Evolutionary conservation across 1,140 invertebrate species (phyloP), one percentile per base, ranked within the genome.

Genomic region (Sminthurides bifidus): DNA sequence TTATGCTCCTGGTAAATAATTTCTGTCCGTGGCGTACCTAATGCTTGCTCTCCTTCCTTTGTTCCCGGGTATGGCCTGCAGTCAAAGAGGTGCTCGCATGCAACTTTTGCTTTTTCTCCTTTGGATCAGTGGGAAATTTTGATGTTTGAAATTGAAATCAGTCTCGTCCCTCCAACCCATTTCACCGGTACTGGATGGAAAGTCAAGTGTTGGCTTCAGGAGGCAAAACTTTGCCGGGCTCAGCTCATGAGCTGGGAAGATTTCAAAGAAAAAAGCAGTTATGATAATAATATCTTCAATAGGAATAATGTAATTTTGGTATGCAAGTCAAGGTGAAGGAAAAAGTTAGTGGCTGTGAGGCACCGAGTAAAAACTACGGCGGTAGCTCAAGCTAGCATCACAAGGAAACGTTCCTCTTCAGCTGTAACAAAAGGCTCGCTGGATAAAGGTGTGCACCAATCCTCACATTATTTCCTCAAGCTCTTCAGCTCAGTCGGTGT

Each of bases 1-100:
- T 37, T 61, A 61, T 54, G 59, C 56, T 53, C 59, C 56, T 61
- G 59, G 59, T 55, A 65, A 26, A 52, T 40, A 38, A 17, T 33
- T 23, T 21, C n/a, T 23, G 5, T 33, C 27, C 2, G 10, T 45
- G 6, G 3, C 23, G 10, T 45, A 4, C 14, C 24, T 45, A 15
- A 14, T 6, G 3, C 17, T 24, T 45, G 6, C 6, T 41, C 21
- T 54, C 33, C 35, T 35, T 44, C 23, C 38, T 8, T 23, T 29
- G 43, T 44, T 52, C 51, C 35, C 51, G 14, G 49, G 23, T 30
- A 48, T 48, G 40, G 8, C 33, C 33, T n/a, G n/a, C n/a, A n/a
- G n/a, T n/a, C n/a, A n/a, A n/a, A n/a, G n/a, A n/a, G n/a, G n/a
- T n/a, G n/a, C n/a, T n/a, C n/a, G n/a, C n/a, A n/a, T n/a, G n/a